Evolutionary conservation across 2,888 invertebrate genomes (phyloP).

Genomic region (Drosophila kanekoi): DNA sequence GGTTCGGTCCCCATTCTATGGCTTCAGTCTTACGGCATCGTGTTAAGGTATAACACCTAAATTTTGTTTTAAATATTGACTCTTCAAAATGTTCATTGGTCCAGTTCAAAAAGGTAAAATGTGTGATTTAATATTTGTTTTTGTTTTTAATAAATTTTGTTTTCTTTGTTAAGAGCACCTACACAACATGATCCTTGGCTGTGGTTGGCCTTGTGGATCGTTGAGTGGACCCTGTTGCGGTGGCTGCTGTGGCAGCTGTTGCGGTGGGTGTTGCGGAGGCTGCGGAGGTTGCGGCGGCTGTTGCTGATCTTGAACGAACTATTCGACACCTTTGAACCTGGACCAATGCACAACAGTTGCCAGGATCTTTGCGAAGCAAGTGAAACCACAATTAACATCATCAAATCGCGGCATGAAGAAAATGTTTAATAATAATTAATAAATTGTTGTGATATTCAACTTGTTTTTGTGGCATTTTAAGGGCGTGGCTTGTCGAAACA

Average conservation of each 20-base stretch:
- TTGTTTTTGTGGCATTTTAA: background rate
- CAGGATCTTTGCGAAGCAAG: background rate
- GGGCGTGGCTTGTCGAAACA: no score
- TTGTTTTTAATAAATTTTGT: no score
- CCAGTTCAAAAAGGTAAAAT: slow-evolving; percentile 13
- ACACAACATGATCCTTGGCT: slow-evolving; percentile 8
- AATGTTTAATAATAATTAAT: background rate
- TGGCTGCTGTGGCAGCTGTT: slow-evolving; percentile 2
- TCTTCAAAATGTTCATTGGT: slow-evolving; percentile 10
- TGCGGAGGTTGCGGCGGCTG: slow-evolving; percentile 2
- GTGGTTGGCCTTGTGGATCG: slow-evolving; percentile 12
- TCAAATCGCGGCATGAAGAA: background rate
- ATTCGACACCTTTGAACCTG: background rate
- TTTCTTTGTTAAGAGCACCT: background rate
- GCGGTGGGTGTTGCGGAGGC: background rate
- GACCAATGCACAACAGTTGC: background rate
- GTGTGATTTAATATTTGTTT: no score
- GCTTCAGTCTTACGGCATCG: background rate
- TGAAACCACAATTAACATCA: background rate
- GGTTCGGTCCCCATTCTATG: background rate
- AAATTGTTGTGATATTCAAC: background rate
- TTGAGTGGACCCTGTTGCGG: slow-evolving; percentile 4
- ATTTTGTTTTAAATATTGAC: background rate
- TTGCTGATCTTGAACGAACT: background rate
- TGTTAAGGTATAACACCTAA: background rate